Base-by-base conservation (phyloP, 1,140 invertebrate species). In the Philopotamus ludificatus region DNA sequence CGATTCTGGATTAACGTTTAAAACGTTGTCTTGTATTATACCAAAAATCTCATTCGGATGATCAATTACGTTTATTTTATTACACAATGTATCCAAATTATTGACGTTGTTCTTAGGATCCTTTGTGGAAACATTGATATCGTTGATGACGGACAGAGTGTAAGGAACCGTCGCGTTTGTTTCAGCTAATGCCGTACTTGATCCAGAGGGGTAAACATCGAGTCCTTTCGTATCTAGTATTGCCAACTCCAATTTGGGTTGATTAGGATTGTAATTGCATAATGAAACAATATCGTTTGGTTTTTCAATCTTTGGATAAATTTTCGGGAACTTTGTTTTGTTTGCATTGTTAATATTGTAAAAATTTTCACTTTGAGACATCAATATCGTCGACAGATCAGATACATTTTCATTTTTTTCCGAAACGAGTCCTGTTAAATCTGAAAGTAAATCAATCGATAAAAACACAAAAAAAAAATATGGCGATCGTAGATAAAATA, bases 181-280 rank as follows among this genome's bases (percentile, higher is more conserved):
- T 22, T 42, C 39, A 1, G 28, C 28, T 34, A 16, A 16, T 12
- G 16, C 23, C 22, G 54, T 10, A 21, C 20, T 41, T 39, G 15
- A 42, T 42, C 42, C 54, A 20, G 34, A 42, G 34, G 54, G 34
- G 4, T 20, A 42, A 39, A 42, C 54, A 42, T 42, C 54, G 18
- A 57, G 23, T 22, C 39, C 54, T 57, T 57, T 42, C 3, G 28
- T 3, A 42, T 57, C 39, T 8, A 57, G 10, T 18, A 42, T 41
- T 42, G 39, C n/a, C n/a, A 42, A 20, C 22, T 57, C 54, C 20
- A 20, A 8, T 22, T 20, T 57, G 1, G 4, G 15, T 21, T 57
- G 39, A n/a, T 22, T 39, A 3, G n/a, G 3, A 42, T 23, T 21
- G 7, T 42, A 18, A 25, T n/a, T 1, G 8, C 39, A n/a, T 34